These are phyloP conservation scores for Drosophila parvula DNA, from an alignment of 1,140 invertebrate genomes.

Conservation along the genomic window DNA sequence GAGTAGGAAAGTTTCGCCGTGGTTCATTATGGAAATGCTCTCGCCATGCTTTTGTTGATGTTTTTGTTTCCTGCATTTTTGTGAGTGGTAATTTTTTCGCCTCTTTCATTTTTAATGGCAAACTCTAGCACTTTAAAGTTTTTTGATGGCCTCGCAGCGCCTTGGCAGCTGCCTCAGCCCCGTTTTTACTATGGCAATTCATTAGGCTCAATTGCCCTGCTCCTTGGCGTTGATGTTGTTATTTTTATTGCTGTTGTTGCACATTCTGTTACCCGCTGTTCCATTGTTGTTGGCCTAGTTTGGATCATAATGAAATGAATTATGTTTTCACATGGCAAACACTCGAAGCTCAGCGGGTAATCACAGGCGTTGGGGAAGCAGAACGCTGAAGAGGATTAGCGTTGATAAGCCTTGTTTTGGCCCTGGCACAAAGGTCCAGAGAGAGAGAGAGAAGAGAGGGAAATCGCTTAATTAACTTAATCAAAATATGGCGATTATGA, in stretches of 20 bases:
- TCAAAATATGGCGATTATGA: constrained; percentile 78
- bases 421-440: constrained; percentile 16
- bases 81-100: constrained; percentile 36
- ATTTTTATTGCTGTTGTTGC: constrained; percentile 41
- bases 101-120: constrained; percentile 43
- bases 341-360: constrained; percentile 63
- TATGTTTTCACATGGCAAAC: constrained; percentile 73
- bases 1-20: constrained; percentile 29
- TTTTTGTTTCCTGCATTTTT: constrained; percentile 32
- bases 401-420: constrained; percentile 61
- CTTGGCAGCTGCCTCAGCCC: constrained; percentile 55
- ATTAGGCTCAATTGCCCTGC: constrained; percentile 66
- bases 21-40: constrained; percentile 38
- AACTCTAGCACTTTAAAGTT: constrained; percentile 71
- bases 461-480: constrained; percentile 81
- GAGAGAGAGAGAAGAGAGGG: constrained; percentile 32
- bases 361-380: constrained; percentile 13
- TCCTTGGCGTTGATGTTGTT: constrained; percentile 32
- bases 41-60: constrained; percentile 29
- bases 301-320: constrained; percentile 67
- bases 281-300: constrained; percentile 68
- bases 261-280: constrained; percentile 41
- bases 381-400: constrained; percentile 22
- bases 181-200: constrained; percentile 69
- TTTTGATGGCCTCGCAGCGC: constrained; percentile 54